A percentile compares a stretch with the other conserved stretches of the same genome.
Evolutionary conservation across 2,113 vertebrate species (phyloP).

Genomic region (Morone chrysops): DNA sequence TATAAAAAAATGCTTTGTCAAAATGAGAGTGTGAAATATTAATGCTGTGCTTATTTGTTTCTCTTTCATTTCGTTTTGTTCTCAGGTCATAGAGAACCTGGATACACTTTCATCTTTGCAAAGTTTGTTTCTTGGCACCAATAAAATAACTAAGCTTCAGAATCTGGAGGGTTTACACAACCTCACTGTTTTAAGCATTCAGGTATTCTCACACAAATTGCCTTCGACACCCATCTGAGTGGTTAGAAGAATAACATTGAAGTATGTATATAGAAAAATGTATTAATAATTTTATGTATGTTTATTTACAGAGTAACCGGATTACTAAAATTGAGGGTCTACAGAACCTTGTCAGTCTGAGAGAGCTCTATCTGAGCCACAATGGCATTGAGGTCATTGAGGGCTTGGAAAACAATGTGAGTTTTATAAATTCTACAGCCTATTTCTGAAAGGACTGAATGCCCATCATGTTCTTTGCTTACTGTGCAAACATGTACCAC

Average conservation of each 20-base stretch:
- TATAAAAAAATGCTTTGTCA: not conserved
- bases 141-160: slow-evolving; percentile 98
- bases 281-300: not conserved
- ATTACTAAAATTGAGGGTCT: slow-evolving; percentile 98
- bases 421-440: slow-evolving; percentile 60
- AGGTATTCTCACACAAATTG: slow-evolving; percentile 83
- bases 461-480: not conserved
- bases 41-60: not conserved
- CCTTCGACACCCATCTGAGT: not conserved
- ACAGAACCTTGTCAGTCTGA: slow-evolving; percentile 91
- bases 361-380: slow-evolving; percentile 96
- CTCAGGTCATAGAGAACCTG: slow-evolving; percentile 94
- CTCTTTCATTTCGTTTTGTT: slow-evolving; percentile 25
- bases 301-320: slow-evolving; percentile 91
- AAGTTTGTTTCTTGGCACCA: slow-evolving; percentile 97
- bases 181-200: slow-evolving; percentile 95
- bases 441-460: slow-evolving; percentile 8
- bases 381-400: slow-evolving; percentile 98
- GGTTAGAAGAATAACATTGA: not conserved
- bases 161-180: slow-evolving; percentile 93
- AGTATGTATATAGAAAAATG: not conserved
- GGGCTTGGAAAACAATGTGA: slow-evolving; percentile 97
- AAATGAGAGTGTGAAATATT: not conserved
- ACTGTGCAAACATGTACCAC: slow-evolving; percentile 3
- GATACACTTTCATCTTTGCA: slow-evolving; percentile 89